Conservation (phyloP, 2,797 vertebrate genomes). For the Rhinichthys osculus region DNA sequence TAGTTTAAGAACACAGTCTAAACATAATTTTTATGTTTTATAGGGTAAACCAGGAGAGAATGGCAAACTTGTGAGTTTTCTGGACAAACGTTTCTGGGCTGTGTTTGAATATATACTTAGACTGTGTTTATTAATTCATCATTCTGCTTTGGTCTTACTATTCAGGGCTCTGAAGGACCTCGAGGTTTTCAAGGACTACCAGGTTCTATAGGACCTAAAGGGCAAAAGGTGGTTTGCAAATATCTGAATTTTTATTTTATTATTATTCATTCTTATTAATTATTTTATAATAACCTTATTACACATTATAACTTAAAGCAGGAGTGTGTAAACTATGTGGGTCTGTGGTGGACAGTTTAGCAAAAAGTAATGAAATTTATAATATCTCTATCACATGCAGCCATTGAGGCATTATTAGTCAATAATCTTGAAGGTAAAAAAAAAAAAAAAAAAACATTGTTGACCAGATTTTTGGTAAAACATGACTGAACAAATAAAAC, state of each 20-base stretch:
- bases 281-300: not conserved
- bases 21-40: slow-evolving; percentile 2
- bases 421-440: not conserved
- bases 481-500: not conserved
- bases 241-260: not conserved
- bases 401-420: not conserved
- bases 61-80: slow-evolving; percentile 83
- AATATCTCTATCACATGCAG: not conserved
- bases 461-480: not conserved
- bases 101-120: not conserved
- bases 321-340: not conserved
- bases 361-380: not conserved
- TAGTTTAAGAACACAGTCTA: not conserved
- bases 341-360: not conserved
- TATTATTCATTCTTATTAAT: not conserved
- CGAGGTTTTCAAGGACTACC: slow-evolving; percentile 90
- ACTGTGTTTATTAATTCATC: not conserved
- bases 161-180: slow-evolving; percentile 85
- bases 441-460: not conserved
- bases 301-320: not conserved
- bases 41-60: slow-evolving; percentile 91
- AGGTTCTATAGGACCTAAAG: slow-evolving; percentile 84
- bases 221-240: slow-evolving; percentile 84
- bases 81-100: not conserved
- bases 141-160: not conserved